Evolutionary conservation across 2,113 vertebrate genomes (phyloP).

Genomic region (Lamprologus lemairii): DNA sequence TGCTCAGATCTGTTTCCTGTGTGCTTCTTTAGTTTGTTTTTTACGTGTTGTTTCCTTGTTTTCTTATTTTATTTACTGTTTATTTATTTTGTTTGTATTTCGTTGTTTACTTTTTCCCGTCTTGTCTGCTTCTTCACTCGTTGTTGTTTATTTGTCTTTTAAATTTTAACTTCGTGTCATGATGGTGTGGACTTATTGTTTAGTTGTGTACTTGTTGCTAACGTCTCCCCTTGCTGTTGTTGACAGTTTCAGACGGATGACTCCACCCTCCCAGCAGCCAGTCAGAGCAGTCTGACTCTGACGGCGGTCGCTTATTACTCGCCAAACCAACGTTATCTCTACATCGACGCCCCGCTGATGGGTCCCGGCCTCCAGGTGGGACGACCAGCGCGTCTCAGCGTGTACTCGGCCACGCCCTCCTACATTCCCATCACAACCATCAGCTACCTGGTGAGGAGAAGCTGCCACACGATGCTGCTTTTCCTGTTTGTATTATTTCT

Average conservation of each 20-base stretch:
- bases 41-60: not conserved
- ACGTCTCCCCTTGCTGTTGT: not conserved
- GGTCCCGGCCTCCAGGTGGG: conserved; percentile 66
- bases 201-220: not conserved
- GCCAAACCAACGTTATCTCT: conserved; percentile 81
- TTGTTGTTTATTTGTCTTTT: not conserved
- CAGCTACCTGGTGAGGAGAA: conserved; percentile 81
- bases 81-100: not conserved
- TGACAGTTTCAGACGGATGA: conserved; percentile 78
- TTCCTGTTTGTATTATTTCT: not conserved
- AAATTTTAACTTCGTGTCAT: not conserved
- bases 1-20: not conserved
- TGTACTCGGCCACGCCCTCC: conserved; percentile 71
- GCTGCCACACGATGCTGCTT: rapidly evolving
- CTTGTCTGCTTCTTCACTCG: not conserved
- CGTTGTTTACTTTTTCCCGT: not conserved
- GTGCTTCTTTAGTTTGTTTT: not conserved
- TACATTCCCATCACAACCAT: conserved; percentile 73
- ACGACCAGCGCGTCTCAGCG: conserved; percentile 54
- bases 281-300: conserved; percentile 72
- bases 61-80: not conserved
- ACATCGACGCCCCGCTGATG: conserved; percentile 76
- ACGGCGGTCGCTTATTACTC: conserved; percentile 76
- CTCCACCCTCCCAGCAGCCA: conserved; percentile 57
- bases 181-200: not conserved